These are phyloP conservation scores for Corythornis cristatus DNA, from an alignment of 2,113 vertebrate genomes.

Conservation along the genomic window DNA sequence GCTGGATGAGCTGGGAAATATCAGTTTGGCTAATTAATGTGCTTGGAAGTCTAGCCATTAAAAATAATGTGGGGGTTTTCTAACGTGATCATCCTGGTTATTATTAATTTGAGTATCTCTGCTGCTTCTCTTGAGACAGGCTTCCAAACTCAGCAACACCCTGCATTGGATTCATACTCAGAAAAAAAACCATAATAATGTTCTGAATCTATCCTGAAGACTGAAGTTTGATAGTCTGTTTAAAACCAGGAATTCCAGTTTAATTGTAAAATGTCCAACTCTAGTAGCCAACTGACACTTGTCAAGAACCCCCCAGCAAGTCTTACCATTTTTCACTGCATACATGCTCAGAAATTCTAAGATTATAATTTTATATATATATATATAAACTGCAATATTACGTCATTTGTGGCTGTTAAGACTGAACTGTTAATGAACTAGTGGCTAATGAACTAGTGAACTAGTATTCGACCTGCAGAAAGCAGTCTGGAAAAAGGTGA, in stretches of 20 bases:
- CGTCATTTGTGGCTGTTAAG: not conserved
- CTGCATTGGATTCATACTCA: not conserved
- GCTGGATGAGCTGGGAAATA: not conserved
- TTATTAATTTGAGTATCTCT: not conserved
- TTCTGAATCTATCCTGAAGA: not conserved
- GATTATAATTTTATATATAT: not conserved
- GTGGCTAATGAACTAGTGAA: not conserved
- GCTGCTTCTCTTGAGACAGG: not conserved
- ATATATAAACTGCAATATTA: not conserved
- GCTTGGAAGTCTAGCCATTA: not conserved
- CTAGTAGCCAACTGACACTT: not conserved
- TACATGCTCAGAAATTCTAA: not conserved
- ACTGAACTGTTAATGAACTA: not conserved
- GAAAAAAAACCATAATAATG: not conserved
- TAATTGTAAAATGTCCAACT: not conserved
- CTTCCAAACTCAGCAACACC: not conserved
- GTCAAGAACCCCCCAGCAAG: not conserved
- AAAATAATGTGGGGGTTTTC: not conserved
- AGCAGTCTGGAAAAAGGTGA: not conserved
- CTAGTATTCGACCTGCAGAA: not conserved
- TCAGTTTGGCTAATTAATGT: not conserved
- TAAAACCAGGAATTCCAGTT: not conserved
- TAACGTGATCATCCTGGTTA: not conserved
- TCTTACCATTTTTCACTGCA: not conserved
- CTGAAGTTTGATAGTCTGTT: not conserved